phyloP scores from a whole-genome alignment of 2,797 vertebrate genomes.

The Erethizon dorsatum region DNA sequence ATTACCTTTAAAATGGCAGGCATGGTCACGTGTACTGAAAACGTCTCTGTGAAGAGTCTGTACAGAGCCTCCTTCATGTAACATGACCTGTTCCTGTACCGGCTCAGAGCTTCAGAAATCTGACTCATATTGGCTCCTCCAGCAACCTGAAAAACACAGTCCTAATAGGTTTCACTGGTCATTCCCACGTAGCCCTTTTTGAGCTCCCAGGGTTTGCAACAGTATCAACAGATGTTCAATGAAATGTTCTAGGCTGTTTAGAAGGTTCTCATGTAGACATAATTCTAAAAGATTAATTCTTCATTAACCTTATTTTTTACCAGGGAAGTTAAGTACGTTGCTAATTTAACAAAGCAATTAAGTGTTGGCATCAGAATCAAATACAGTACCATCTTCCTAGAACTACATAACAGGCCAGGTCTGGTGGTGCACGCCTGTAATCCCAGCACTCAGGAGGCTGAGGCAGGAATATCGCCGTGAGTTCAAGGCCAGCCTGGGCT shows the following conservation, averaged over 20 bases:
- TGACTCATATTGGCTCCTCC: conserved; percentile 95
- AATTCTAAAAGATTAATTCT: background rate
- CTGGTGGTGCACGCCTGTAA: background rate
- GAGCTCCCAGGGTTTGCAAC: background rate
- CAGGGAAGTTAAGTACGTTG: background rate
- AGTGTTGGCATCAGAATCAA: background rate
- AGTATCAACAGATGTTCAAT: background rate
- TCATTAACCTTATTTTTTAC: conserved; percentile 44
- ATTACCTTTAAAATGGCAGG: conserved; percentile 95
- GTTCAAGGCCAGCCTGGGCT: background rate
- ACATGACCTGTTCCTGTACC: conserved; percentile 94
- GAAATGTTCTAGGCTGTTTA: background rate
- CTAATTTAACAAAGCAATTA: conserved; percentile 27
- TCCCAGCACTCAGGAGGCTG: background rate
- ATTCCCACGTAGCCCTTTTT: background rate
- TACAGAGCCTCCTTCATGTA: conserved; percentile 95
- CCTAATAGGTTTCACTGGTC: background rate
- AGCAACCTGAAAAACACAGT: conserved; percentile 91
- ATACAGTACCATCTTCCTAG: background rate
- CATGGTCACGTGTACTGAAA: conserved; percentile 93
- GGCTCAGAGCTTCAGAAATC: conserved; percentile 95
- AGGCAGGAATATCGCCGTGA: background rate
- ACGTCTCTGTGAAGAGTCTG: conserved; percentile 95
- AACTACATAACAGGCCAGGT: background rate
- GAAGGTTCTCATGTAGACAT: background rate